These are phyloP conservation scores for Oriolus oriolus DNA, from an alignment of 2,113 vertebrate genomes.

Conservation along the genomic window DNA sequence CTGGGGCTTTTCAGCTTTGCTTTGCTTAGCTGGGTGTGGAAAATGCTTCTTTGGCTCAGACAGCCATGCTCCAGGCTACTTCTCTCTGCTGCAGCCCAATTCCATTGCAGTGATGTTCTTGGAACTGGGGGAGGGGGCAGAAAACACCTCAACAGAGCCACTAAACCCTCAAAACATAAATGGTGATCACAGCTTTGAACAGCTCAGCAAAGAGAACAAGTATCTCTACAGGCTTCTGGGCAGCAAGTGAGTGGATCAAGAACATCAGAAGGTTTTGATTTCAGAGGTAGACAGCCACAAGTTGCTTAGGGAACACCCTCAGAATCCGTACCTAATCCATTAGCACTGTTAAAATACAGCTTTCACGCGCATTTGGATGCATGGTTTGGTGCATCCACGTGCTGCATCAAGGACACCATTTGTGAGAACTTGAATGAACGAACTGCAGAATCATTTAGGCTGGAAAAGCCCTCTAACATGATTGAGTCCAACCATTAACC, in stretches of 20 bases:
- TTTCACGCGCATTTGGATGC: accelerated
- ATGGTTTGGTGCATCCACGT: accelerated
- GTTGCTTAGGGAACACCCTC: background rate
- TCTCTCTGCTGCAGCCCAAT: background rate
- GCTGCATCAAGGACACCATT: background rate
- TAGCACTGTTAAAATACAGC: background rate
- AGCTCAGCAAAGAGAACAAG: background rate
- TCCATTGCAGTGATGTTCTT: accelerated
- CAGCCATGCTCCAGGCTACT: background rate
- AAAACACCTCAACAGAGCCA: background rate
- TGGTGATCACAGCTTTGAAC: background rate
- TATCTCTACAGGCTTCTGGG: background rate
- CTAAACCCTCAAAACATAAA: background rate
- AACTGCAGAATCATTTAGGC: background rate
- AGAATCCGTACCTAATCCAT: background rate
- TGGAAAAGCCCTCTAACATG: background rate
- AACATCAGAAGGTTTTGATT: background rate
- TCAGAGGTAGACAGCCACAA: background rate
- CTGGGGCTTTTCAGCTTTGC: background rate
- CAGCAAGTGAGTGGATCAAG: background rate
- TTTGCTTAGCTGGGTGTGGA: background rate
- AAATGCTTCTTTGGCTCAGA: background rate
- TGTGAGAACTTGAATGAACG: background rate
- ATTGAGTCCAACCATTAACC: background rate
- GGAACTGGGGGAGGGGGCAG: background rate